Percentiles rank a stretch among this genome's conserved stretches.
These are phyloP conservation scores for Scytalopus superciliaris DNA, from an alignment of 2,113 vertebrate genomes.

Conservation along the genomic window DNA sequence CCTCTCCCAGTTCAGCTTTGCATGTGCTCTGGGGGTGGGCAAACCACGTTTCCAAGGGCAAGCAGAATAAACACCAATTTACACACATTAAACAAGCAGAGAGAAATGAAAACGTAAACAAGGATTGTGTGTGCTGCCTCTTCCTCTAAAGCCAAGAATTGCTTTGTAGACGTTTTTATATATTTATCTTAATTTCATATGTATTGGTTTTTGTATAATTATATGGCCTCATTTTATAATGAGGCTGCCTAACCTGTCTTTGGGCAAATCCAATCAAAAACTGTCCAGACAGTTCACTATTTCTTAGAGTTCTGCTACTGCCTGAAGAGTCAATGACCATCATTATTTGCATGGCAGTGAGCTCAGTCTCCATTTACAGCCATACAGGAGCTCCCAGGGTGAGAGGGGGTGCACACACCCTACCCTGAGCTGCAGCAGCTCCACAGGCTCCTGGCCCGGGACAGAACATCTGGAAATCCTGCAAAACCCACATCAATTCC, in stretches of 20 bases:
- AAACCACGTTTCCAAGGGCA: neutral
- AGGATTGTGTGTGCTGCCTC: neutral
- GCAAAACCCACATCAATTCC: neutral
- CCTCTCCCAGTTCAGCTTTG: neutral
- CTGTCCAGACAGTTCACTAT: neutral
- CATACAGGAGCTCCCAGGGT: neutral
- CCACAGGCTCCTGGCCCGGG: neutral
- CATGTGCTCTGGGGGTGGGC: accelerated
- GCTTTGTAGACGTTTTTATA: neutral
- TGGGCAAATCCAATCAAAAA: neutral
- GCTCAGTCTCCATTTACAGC: neutral
- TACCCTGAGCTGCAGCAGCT: neutral
- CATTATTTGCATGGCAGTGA: no score
- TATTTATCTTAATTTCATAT: neutral
- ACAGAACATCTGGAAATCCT: neutral
- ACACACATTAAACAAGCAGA: neutral
- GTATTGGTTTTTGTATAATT: neutral
- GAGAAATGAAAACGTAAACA: neutral
- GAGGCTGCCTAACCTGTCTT: neutral
- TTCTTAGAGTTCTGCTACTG: neutral
- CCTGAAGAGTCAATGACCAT: neutral
- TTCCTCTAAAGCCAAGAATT: neutral
- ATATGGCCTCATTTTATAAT: neutral
- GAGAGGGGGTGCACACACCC: accelerated
- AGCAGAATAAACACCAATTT: neutral